These are phyloP conservation scores for Perca schrenkii DNA, from an alignment of 2,113 vertebrate species.

Conservation along the genomic window DNA sequence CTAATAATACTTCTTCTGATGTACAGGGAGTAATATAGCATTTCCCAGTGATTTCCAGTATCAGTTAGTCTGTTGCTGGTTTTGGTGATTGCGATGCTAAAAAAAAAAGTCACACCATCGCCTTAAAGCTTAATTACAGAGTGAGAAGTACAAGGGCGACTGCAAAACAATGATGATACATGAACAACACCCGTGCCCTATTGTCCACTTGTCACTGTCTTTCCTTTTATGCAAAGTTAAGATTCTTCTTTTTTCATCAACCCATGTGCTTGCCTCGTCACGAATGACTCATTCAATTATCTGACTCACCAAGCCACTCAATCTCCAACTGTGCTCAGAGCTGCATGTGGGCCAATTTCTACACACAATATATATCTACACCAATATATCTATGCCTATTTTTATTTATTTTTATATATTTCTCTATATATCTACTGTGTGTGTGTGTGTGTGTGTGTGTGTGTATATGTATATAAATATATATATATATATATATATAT, in stretches of 20 bases:
- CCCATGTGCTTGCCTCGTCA: conserved; percentile 63
- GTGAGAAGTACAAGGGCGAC: not conserved
- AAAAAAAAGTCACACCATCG: not conserved
- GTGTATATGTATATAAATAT: too few species aligned
- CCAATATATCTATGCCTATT: not conserved
- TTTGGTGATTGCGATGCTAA: conserved; percentile 3
- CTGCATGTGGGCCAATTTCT: conserved; percentile 52
- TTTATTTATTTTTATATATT: not conserved
- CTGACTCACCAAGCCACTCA: conserved; percentile 80
- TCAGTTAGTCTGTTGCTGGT: conserved; percentile 4
- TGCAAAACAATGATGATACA: conserved; percentile 7
- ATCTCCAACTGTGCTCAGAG: conserved; percentile 70
- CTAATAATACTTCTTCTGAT: not conserved
- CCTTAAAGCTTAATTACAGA: not conserved
- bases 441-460: not conserved
- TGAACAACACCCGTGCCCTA: not conserved
- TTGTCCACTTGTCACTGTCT: conserved; percentile 18
- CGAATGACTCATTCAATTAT: conserved; percentile 83
- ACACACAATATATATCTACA: conserved; percentile 15
- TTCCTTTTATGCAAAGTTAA: conserved; percentile 44
- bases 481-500: not conserved
- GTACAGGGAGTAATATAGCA: not conserved
- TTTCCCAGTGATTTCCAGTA: conserved; percentile 3
- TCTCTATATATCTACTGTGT: not conserved
- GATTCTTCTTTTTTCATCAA: conserved; percentile 25